Percentiles rank a stretch among this genome's conserved stretches.
These are phyloP conservation scores for Anas bahamensis DNA, from an alignment of 2,797 vertebrate genomes.

Conservation along the genomic window DNA sequence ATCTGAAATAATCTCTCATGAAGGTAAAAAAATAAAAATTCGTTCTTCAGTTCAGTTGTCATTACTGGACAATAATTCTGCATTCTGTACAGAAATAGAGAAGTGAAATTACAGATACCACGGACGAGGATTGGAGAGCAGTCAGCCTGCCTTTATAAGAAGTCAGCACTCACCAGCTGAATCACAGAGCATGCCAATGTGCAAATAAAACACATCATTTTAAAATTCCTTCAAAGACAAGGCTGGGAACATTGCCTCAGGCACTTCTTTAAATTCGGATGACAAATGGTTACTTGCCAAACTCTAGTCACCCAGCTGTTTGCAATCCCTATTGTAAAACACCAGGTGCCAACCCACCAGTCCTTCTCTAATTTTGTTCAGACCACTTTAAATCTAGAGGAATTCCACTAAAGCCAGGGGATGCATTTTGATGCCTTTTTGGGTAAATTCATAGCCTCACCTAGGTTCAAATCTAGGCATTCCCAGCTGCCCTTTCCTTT, in stretches of 20 bases:
- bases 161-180: background rate
- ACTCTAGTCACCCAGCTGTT: background rate
- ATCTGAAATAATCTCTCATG: background rate
- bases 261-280: background rate
- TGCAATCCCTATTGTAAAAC: background rate
- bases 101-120: background rate
- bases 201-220: background rate
- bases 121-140: background rate
- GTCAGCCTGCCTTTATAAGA: background rate
- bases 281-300: background rate
- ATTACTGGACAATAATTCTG: background rate
- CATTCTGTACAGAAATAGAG: background rate
- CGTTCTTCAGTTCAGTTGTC: background rate
- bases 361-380: background rate
- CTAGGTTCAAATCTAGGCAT: background rate
- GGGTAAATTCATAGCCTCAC: background rate
- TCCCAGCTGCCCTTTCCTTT: background rate
- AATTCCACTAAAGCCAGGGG: background rate
- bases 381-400: background rate
- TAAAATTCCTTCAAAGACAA: background rate
- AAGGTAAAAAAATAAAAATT: background rate
- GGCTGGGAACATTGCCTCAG: background rate
- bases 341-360: background rate
- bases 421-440: background rate
- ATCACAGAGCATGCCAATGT: background rate